Evolutionary conservation across 1,140 invertebrate genomes (phyloP).

Genomic region (Akabosia matsudoensis): DNA sequence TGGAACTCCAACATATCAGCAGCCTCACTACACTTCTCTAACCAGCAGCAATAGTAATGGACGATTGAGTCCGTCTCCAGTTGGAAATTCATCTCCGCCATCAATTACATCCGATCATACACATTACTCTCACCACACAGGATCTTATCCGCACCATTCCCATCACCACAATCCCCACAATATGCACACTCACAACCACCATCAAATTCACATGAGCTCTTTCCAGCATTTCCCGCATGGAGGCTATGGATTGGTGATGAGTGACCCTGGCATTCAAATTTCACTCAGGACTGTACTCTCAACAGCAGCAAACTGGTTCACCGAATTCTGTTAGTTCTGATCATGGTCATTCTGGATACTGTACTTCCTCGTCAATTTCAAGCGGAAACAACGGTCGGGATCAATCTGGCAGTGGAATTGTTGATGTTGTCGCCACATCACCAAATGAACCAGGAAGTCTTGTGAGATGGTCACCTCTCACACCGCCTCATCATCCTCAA

Average conservation of each 20-base stretch:
- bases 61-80: conserved; percentile 2
- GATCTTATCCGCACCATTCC: background rate
- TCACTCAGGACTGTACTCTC: background rate
- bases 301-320: background rate
- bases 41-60: conserved; percentile 15
- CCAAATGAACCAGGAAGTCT: background rate
- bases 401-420: background rate
- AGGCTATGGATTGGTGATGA: background rate
- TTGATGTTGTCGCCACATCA: background rate
- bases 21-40: background rate
- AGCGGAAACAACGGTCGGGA: background rate
- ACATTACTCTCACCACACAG: background rate
- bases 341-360: background rate
- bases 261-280: background rate
- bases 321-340: background rate
- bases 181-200: conserved; percentile 10
- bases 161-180: background rate
- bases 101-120: background rate
- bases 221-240: conserved; percentile 27
- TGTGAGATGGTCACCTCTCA: conserved; percentile 40
- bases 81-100: conserved; percentile 16
- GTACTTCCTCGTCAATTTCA: background rate
- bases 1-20: conserved; percentile 10
- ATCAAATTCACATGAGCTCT: conserved; percentile 3
- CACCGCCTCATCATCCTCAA: conserved; percentile 29